Base-by-base conservation (phyloP, 1,140 invertebrate species). In the Leptopilina boulardi region DNA sequence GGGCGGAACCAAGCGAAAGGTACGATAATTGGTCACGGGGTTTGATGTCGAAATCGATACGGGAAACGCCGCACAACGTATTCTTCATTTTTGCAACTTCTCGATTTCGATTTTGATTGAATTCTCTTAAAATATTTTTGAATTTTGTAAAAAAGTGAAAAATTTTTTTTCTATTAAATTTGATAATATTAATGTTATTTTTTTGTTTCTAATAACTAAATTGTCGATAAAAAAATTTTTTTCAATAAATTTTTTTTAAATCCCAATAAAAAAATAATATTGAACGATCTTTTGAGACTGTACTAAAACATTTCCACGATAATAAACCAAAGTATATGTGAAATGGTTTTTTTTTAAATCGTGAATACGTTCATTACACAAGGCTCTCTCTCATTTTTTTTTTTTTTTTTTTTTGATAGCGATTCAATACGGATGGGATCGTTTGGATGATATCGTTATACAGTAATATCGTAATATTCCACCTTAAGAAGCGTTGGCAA, bases 1-100 rank as follows among this genome's bases (percentile, higher is more conserved):
- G 38, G 38, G 70, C 19, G 21, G 44, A 70, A 72, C 42, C 47
- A 70, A 34, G 51, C 72, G 73, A 71, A 75, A 71, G 51, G 73
- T 34, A 56, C 38, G 21, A 41, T 75, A 71, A 56, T 71, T 71
- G 42, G 59, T 66, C 59, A 30, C 15, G 23, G 59, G 26, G 30
- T 66, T 59, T 30, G 59, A 66, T 66, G 11, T 26, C 26, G 23
- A n/a, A 34, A 66, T 66, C 59, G 23, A 30, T 66, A 30, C 26
- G 13, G 0, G 26, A 66, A 34, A 30, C 21, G 26, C 18, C 47
- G n/a, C n/a, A n/a, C n/a, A 51, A 18, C n/a, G n/a, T 18, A 51
- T 51, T 51, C n/a, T 51, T 51, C 21, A 21, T 56, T n/a, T 4
- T 56, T 56, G 5, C 51, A 56, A 56, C n/a, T 47, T 15, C 15